phyloP scores from a whole-genome alignment of 2,888 invertebrate species.

The Bombylius discolor region DNA sequence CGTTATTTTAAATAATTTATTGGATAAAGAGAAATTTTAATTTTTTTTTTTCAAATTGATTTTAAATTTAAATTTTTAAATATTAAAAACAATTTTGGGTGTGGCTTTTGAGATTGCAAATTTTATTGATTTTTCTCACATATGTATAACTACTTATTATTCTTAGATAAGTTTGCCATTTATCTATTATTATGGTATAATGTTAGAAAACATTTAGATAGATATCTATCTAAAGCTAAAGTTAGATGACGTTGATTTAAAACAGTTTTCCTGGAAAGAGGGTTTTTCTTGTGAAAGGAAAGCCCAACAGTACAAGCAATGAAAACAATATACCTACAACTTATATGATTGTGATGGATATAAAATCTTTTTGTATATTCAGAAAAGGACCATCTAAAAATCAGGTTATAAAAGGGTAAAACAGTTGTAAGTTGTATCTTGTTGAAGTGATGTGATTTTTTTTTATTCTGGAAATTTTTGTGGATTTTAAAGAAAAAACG shows the following conservation, averaged over 20 bases:
- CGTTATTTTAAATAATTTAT: too few relatives aligned
- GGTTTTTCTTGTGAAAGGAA: neutral
- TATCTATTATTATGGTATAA: too few relatives aligned
- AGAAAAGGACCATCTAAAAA: neutral
- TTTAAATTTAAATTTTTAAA: too few relatives aligned
- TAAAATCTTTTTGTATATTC: neutral
- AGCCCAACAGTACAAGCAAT: neutral
- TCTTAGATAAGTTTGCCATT: too few relatives aligned
- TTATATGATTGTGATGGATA: too few relatives aligned
- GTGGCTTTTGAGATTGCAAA: neutral
- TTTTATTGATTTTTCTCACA: neutral
- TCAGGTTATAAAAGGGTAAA: neutral
- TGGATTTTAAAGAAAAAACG: too few relatives aligned
- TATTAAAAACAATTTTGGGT: neutral
- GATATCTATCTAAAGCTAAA: neutral
- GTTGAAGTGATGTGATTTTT: neutral
- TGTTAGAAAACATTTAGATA: neutral
- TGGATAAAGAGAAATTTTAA: too few relatives aligned
- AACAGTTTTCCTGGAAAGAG: neutral
- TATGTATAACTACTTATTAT: too few relatives aligned
- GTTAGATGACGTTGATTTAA: too few relatives aligned
- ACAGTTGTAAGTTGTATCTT: neutral
- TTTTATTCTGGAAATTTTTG: too few relatives aligned
- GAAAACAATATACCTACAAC: too few relatives aligned
- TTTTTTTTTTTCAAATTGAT: too few relatives aligned